Base-by-base conservation (phyloP, 1,140 invertebrate genomes). In the Chrysomallon squamiferum region DNA sequence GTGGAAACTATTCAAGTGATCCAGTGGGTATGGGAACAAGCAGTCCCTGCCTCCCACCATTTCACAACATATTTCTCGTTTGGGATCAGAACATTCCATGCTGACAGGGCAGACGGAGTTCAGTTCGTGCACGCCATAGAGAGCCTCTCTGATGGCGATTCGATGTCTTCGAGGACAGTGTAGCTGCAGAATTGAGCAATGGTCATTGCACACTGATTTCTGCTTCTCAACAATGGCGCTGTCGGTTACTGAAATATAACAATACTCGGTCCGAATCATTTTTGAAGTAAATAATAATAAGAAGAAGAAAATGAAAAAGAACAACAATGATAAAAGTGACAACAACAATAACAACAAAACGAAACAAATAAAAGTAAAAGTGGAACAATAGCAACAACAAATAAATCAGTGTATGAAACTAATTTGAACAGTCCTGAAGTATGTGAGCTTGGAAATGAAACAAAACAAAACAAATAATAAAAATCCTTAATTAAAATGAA, bases 141-240 rank as follows among this genome's bases (percentile, higher is more conserved):
- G 35, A 20, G 58, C 58, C 38, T 59, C 58, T 43, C 58, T 59
- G 41, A 59, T 59, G 38, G 58, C 58, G 32, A 59, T 59, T 22
- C 27, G n/a, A 29, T 59, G 58, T 9, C 13, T 15, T 25, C 18
- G 33, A 22, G 58, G 58, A 22, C 58, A 59, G n/a, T 38, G 32
- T 22, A 59, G 25, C 20, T 25, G 22, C 3, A 59, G 32, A 22
- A 18, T 22, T 2, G 58, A 33, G 38, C 58, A 59, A 7, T 33
- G 33, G 15, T 35, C 58, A 43, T 59, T 59, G 35, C 58, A 59
- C 9, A 43, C 58, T 11, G 30, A 35, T 25, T 25, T 35, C 22
- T 30, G 32, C 35, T 59, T 59, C 58, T 59, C 58, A 20, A 59
- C 32, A 38, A 59, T 59, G 25, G 29, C 32, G 15, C 33, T 18